Base-by-base conservation (phyloP, 2,797 vertebrate species). In the Cottoperca gobio region DNA sequence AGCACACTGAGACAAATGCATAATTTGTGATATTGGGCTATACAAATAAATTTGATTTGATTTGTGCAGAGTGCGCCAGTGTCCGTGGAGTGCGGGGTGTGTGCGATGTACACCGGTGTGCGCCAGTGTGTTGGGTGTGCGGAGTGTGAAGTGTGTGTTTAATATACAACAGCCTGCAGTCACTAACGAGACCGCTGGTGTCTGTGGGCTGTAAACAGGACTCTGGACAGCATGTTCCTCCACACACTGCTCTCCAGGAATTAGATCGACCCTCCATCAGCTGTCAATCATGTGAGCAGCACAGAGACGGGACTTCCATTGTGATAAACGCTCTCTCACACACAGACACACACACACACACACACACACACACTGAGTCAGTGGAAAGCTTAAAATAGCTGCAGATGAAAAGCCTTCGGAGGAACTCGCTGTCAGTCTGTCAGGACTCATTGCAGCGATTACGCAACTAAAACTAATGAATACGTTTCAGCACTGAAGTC, bases 401-500 rank as follows among this genome's bases (percentile, higher is more conserved):
- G 68, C 62, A 50, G 68, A 78, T 82, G 78, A 86, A 88, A 82
- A 70, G 68, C 76, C 77, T 83, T 79, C 63, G 66, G 83, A 87
- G 79, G 53, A 84, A 79, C 68, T 83, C 26, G 62, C 86, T 79
- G 59, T 74, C 81, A 81, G 72, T 77, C 81, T 86, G 85, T 88
- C 86, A 85, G 81, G 71, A 86, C 69, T 67, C 84, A 78, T 88
- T 81, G 78, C 69, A 33, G 62, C 33, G 79, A 82, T 87, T 78
- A 87, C n/a, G 63, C 64, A 86, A 60, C 90, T 31, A 21, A 64
- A 73, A 65, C 28, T 76, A 82, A 83, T 79, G 84, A 85, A 70
- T 23, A 61, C 52, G 8, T 66, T 53, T 59, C 65, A 45, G 3
- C 77, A 70, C 64, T 21, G 79, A 87, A 76, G 76, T 73, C 40